Percentiles rank a stretch among this genome's conserved stretches.
Conservation (phyloP, 1,140 invertebrate species). For the Cydia pomonella region DNA sequence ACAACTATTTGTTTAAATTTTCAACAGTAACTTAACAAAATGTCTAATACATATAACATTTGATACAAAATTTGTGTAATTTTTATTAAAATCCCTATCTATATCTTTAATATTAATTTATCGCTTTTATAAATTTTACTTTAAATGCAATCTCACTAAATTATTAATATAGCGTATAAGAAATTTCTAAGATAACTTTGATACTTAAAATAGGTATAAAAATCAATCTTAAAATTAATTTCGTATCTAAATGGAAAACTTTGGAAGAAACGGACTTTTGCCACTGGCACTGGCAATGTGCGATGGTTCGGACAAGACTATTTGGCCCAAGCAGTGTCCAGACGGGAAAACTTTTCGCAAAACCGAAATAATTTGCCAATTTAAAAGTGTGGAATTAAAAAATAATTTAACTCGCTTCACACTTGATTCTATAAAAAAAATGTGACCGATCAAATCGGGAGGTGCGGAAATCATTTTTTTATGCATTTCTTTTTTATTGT, state of each 20-base stretch:
- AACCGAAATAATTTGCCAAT: too few relatives aligned
- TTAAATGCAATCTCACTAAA: conserved; percentile 45
- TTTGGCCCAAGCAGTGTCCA: too few relatives aligned
- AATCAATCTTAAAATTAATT: conserved; percentile 9
- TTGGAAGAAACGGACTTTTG: conserved; percentile 41
- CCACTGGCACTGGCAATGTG: conserved; percentile 25
- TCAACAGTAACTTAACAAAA: conserved; percentile 43
- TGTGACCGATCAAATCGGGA: too few relatives aligned
- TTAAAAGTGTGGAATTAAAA: too few relatives aligned
- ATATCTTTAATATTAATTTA: conserved; percentile 41
- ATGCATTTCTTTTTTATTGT: too few relatives aligned
- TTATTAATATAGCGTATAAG: neutral
- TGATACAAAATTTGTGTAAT: conserved; percentile 53
- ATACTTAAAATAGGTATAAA: conserved; percentile 10
- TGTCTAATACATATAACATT: conserved; percentile 42
- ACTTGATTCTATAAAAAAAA: too few relatives aligned
- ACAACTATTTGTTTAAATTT: conserved; percentile 26
- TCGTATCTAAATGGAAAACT: conserved; percentile 40
- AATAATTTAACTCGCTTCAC: too few relatives aligned
- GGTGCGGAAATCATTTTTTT: too few relatives aligned
- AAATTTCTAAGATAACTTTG: neutral
- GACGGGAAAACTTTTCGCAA: too few relatives aligned
- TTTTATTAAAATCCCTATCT: conserved; percentile 54
- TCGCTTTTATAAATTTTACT: conserved; percentile 42
- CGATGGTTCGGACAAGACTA: neutral